Conservation (phyloP, 2,888 invertebrate genomes). For the Neoitamus cyanurus region DNA sequence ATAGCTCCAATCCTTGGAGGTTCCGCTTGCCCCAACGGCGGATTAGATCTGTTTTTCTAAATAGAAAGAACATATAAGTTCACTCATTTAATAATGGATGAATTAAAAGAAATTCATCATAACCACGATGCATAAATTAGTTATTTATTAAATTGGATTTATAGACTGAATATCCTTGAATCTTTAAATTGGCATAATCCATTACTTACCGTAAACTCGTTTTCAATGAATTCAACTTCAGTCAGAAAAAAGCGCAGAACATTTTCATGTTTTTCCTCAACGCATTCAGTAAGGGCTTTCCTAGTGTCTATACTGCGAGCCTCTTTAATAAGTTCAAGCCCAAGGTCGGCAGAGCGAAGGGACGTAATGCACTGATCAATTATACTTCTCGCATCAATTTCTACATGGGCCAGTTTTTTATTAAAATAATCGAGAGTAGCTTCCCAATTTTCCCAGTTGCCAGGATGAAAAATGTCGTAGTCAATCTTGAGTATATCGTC, state of each 20-base stretch:
- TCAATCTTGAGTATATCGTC: conserved; percentile 80
- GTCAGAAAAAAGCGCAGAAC: conserved; percentile 86
- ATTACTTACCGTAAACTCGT: conserved; percentile 74
- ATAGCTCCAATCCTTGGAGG: conserved; percentile 87
- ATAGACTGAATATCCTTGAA: background rate
- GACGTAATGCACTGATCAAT: conserved; percentile 88
- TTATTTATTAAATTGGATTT: too few relatives aligned
- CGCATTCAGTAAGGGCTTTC: conserved; percentile 75
- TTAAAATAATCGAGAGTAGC: conserved; percentile 82
- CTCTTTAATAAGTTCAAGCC: conserved; percentile 81
- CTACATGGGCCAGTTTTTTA: conserved; percentile 77
- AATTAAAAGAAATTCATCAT: background rate
- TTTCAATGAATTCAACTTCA: conserved; percentile 80
- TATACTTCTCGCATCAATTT: conserved; percentile 84
- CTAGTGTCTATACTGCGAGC: conserved; percentile 85
- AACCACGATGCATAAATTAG: too few relatives aligned
- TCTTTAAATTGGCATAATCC: background rate
- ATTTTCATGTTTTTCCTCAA: conserved; percentile 85
- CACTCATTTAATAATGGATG: background rate
- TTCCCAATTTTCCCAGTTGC: conserved; percentile 88
- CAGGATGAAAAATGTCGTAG: conserved; percentile 84
- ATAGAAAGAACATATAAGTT: too few relatives aligned
- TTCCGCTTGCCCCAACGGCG: conserved; percentile 79
- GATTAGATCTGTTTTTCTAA: conserved; percentile 73
- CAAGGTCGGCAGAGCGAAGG: conserved; percentile 83